Conservation (phyloP, 2,888 invertebrate species). For the Nebria salina region DNA sequence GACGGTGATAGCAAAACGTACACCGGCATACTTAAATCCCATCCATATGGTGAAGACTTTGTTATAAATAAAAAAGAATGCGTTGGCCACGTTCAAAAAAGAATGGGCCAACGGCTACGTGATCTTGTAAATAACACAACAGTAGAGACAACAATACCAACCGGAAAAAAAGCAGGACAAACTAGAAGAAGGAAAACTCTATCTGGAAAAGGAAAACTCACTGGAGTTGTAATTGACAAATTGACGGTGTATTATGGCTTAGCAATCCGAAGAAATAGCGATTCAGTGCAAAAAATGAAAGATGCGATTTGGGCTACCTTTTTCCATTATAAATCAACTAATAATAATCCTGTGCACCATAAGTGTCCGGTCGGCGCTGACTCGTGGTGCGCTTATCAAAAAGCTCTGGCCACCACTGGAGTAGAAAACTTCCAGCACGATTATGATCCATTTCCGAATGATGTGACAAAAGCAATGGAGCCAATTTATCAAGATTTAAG, state of each 20-base stretch:
- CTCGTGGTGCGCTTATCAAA: constrained; percentile 50
- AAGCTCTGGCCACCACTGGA: constrained; percentile 47
- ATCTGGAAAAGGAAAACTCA: constrained; percentile 49
- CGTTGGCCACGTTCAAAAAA: constrained; percentile 26
- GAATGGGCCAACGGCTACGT: constrained; percentile 35
- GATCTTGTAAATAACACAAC: too few species aligned
- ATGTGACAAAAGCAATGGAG: constrained; percentile 49
- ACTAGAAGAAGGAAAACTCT: too few species aligned
- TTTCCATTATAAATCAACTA: constrained; percentile 43
- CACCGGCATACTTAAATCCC: constrained; percentile 13
- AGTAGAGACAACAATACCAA: too few species aligned
- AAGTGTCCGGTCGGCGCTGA: constrained; percentile 47
- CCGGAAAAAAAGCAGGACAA: too few species aligned
- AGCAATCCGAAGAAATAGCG: constrained; percentile 49
- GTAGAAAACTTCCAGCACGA: constrained; percentile 44
- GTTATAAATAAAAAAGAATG: constrained; percentile 22
- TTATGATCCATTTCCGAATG: constrained; percentile 48
- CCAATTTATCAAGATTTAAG: constrained; percentile 55
- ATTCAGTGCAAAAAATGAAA: constrained; percentile 7
- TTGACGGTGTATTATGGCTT: constrained; percentile 50
- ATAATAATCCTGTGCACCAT: constrained; percentile 47
- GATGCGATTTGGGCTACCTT: constrained; percentile 45
- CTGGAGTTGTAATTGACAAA: constrained; percentile 51
- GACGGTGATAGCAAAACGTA: constrained; percentile 48
- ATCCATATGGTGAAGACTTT: constrained; percentile 40